phyloP scores from a whole-genome alignment of 1,140 invertebrate genomes.

The Sminthurinus signatus region DNA sequence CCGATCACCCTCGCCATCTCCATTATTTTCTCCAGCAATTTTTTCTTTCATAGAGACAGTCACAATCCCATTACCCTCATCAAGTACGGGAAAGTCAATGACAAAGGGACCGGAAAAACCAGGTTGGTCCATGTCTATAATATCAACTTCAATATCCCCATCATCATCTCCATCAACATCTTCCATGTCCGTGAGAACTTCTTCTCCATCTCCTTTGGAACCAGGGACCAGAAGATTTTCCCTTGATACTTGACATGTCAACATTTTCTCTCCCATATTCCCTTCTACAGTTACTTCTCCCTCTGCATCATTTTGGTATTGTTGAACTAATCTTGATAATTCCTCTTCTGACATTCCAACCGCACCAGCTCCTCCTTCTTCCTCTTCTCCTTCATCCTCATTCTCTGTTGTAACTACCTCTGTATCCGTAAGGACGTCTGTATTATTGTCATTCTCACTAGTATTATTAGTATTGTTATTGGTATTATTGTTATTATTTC shows the following conservation, averaged over 20 bases:
- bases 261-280: constrained; percentile 32
- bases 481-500: not conserved
- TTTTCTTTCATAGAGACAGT: constrained; percentile 6
- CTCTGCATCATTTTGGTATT: constrained; percentile 18
- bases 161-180: constrained; percentile 22
- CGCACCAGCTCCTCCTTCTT: constrained; percentile 17
- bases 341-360: constrained; percentile 31
- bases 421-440: constrained; percentile 42
- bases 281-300: constrained; percentile 38
- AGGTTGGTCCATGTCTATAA: constrained; percentile 27
- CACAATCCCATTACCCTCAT: constrained; percentile 19
- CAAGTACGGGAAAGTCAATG: constrained; percentile 21
- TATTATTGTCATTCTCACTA: not conserved
- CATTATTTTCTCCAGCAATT: not conserved
- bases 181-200: constrained; percentile 36
- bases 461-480: no score
- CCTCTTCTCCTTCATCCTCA: constrained; percentile 43
- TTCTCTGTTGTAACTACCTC: constrained; percentile 43
- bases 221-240: not conserved
- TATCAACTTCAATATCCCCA: constrained; percentile 33
- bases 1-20: not conserved
- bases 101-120: constrained; percentile 25
- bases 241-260: constrained; percentile 25
- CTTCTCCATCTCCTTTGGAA: not conserved
- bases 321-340: constrained; percentile 29